phyloP scores from a whole-genome alignment of 2,888 invertebrate genomes.

The Sturmia bella region DNA sequence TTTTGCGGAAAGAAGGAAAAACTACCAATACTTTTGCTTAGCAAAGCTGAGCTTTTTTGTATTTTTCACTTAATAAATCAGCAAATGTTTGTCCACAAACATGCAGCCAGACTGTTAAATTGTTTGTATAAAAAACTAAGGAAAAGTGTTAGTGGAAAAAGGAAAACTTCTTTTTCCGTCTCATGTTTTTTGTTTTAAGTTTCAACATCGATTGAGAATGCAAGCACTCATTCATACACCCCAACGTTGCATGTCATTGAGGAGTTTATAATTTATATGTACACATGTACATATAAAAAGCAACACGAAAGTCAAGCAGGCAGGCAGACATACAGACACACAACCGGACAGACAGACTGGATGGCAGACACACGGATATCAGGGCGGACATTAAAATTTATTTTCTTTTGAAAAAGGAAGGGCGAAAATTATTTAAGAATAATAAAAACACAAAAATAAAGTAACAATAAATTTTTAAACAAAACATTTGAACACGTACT shows the following conservation, averaged over 20 bases:
- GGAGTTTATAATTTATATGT: constrained; percentile 56
- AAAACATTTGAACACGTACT: constrained; percentile 53
- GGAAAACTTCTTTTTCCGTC: constrained; percentile 36
- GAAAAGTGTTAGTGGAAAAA: neutral
- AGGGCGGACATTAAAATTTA: constrained; percentile 63
- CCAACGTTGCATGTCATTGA: constrained; percentile 62
- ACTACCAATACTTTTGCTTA: constrained; percentile 12
- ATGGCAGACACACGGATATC: constrained; percentile 58
- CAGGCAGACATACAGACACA: constrained; percentile 31
- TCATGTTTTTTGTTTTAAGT: constrained; percentile 38
- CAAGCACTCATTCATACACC: constrained; percentile 28
- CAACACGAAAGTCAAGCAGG: no score
- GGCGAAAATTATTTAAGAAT: constrained; percentile 28
- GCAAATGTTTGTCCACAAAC: constrained; percentile 47
- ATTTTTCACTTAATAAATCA: constrained; percentile 47
- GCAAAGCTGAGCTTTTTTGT: neutral
- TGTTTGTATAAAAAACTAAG: constrained; percentile 39
- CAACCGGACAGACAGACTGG: constrained; percentile 32
- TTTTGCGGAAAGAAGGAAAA: neutral
- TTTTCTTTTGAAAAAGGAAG: constrained; percentile 55
- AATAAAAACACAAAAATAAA: constrained; percentile 13
- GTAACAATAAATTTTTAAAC: constrained; percentile 15
- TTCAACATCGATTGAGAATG: constrained; percentile 20
- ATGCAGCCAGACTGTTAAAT: constrained; percentile 53
- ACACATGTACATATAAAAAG: neutral